These are phyloP conservation scores for Chymomyza fuscimana DNA, from an alignment of 2,888 invertebrate species.

Conservation along the genomic window DNA sequence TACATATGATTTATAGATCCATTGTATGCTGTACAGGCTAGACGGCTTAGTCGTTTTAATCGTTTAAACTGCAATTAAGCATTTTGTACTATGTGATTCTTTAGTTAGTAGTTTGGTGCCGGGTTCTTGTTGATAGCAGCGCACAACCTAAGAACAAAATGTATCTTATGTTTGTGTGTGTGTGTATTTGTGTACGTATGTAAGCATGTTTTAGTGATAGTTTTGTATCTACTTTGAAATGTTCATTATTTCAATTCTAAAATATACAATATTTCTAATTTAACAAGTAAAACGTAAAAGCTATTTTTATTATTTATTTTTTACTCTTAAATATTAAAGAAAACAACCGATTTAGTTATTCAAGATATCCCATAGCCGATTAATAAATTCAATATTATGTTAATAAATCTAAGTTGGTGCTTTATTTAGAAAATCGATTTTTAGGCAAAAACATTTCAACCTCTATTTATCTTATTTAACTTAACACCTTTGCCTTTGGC, in stretches of 20 bases:
- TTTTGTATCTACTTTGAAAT: background rate
- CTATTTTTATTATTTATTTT: conserved; percentile 37
- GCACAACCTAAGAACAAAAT: background rate
- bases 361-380: conserved; percentile 35
- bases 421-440: conserved; percentile 31
- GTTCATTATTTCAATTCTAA: conserved; percentile 4
- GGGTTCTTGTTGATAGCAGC: conserved; percentile 33
- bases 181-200: conserved; percentile 17
- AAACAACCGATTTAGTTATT: conserved; percentile 35
- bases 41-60: background rate
- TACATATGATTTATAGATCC: background rate
- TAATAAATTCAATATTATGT: background rate
- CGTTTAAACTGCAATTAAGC: conserved; percentile 13
- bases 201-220: background rate
- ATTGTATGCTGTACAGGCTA: background rate
- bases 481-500: background rate
- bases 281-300: conserved; percentile 40
- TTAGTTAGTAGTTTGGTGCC: conserved; percentile 69
- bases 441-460: background rate
- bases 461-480: background rate
- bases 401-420: conserved; percentile 23
- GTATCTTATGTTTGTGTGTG: conserved; percentile 17
- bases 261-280: conserved; percentile 7
- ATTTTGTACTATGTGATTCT: conserved; percentile 63
- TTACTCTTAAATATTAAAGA: background rate